Evolutionary conservation across 2,888 invertebrate species (phyloP).

Genomic region (Mythimna pallens): DNA sequence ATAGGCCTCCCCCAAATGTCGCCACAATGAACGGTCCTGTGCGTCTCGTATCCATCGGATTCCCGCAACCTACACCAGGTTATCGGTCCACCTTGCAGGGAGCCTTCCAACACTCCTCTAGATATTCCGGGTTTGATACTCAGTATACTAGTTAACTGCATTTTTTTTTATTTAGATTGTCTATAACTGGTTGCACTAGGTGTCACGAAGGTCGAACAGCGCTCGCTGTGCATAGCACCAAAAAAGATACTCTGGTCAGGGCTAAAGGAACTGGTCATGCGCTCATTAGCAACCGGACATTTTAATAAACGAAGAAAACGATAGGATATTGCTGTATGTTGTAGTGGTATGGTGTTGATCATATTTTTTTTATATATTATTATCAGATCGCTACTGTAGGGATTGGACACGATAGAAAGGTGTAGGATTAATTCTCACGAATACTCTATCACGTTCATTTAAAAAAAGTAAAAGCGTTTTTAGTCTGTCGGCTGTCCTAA

Average conservation of each 20-base stretch:
- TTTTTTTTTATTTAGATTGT: slow-evolving; percentile 22
- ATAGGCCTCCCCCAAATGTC: too few species aligned
- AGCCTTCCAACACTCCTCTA: too few species aligned
- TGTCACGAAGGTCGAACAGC: slow-evolving; percentile 40
- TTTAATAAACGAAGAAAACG: slow-evolving; percentile 1
- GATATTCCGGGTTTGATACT: neutral
- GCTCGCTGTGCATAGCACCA: slow-evolving; percentile 31
- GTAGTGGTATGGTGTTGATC: neutral
- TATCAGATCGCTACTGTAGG: too few species aligned
- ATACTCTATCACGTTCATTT: too few species aligned
- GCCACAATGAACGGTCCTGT: too few species aligned
- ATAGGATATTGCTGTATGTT: slow-evolving; percentile 7
- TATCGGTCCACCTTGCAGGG: too few species aligned
- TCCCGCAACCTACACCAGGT: too few species aligned
- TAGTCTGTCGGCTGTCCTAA: too few species aligned
- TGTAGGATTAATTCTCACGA: too few species aligned
- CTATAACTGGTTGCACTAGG: slow-evolving; percentile 26
- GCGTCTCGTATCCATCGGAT: too few species aligned
- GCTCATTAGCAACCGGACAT: slow-evolving; percentile 35
- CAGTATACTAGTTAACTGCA: neutral
- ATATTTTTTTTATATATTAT: neutral
- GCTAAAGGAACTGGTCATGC: slow-evolving; percentile 44
- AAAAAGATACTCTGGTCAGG: slow-evolving; percentile 50
- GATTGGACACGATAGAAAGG: too few species aligned
- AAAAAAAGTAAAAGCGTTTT: too few species aligned